phyloP scores from a whole-genome alignment of 2,113 vertebrate species.

The Scomber colias region DNA sequence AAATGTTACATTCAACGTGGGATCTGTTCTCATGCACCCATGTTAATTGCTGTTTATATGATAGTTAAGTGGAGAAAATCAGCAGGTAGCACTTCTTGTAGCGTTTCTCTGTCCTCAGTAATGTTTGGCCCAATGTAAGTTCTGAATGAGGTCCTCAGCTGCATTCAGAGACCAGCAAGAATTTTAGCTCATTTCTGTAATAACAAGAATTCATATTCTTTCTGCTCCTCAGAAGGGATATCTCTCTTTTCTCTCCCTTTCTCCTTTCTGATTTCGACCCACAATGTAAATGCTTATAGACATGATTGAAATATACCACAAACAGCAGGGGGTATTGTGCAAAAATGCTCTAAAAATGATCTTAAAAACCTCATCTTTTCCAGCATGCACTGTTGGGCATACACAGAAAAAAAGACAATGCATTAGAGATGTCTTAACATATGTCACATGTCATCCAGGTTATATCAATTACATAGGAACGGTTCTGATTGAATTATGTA shows the following conservation, averaged over 20 bases:
- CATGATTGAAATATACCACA: conserved; percentile 51
- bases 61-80: background rate
- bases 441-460: conserved; percentile 37
- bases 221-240: background rate
- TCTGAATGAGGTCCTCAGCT: background rate
- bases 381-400: background rate
- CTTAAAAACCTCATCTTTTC: conserved; percentile 17
- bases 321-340: conserved; percentile 19
- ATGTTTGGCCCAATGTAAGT: background rate
- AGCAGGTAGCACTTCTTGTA: background rate
- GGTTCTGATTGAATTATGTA: conserved; percentile 41
- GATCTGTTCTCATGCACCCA: conserved; percentile 5
- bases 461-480: conserved; percentile 50
- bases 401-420: conserved; percentile 31
- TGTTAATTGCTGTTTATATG: background rate
- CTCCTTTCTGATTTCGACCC: conserved; percentile 6
- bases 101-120: background rate
- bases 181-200: conserved; percentile 3
- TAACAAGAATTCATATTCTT: background rate
- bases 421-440: conserved; percentile 28
- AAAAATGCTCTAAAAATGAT: conserved; percentile 35
- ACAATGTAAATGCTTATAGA: conserved; percentile 23
- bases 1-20: background rate
- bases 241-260: conserved; percentile 8
- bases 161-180: background rate